Evolutionary conservation across 2,888 invertebrate species (phyloP), one percentile per base, ranked within the genome.

Genomic region (Heterodera filipjevi): DNA sequence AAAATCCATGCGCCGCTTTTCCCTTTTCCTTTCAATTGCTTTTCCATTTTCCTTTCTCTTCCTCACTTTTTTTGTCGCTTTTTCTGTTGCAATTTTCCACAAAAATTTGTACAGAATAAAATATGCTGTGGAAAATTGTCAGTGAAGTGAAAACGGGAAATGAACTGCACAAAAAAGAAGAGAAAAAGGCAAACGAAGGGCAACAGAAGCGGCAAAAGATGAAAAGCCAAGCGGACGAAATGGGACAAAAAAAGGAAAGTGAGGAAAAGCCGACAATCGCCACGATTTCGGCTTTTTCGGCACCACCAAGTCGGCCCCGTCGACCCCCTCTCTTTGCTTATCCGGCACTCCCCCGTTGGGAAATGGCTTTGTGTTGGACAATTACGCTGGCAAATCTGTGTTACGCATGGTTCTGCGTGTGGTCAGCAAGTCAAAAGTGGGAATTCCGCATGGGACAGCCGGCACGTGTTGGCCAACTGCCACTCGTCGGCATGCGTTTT

Each of bases 391-490:
- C 59, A 12, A 83, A 85, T 8, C 77, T 89, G 71, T 77, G 78
- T 10, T 89, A 87, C 79, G 87, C 84, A 10, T 83, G 83, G 83
- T 85, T 77, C 53, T 80, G 82, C 49, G 84, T 86, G 22, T 86
- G 82, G 77, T 46, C 78, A 30, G 83, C 84, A 12, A 81, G 83
- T 35, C 77, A 78, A n/a, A 76, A 80, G 32, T 88, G 81, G 78
- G 39, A 81, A 59, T 87, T 86, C 78, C 35, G 79, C 32, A 74
- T 83, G 33, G 85, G 84, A 16, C 79, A 82, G 44, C 53, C 76
- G 64, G 85, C 85, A 12, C 75, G 71, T 19, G 73, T 83, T 12
- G 53, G 66, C n/a, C 49, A 80, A 8, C 66, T 85, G 49, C 86
- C 86, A 0, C 39, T 82, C 16, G 46, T 85, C 19, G 86, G 86